Evolutionary conservation across 35 echinoderm and acorn worm species (phyloP), one percentile per base, ranked within the genome.

Genomic region (Ptychodera flava): DNA sequence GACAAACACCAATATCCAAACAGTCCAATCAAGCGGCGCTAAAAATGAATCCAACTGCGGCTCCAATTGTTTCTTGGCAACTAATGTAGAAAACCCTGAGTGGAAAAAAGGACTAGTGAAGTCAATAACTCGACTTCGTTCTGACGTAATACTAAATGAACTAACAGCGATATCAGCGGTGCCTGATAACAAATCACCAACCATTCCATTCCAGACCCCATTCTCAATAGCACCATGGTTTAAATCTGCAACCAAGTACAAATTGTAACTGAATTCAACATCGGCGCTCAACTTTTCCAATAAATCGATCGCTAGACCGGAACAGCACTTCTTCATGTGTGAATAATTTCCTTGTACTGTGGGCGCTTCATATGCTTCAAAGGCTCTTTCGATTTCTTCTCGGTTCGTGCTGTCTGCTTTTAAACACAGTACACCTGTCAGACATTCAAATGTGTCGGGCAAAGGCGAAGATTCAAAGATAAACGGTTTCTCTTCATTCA

Each of bases 401-500:
- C 84, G 34, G 53, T 86, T 75, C 31, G 15, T 82, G 35, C 86
- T 81, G 31, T 36, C 82, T 22, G 79, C 84, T 37, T 86, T 35
- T 0, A 91, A 79, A 52, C 89, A 91, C 77, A 81, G 35, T 0
- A 38, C 78, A 30, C 89, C 89, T 22, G 89, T 91, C 22, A 85
- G 28, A 32, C 89, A 91, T 30, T 86, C 89, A 34, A 35, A 78
- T 0, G 85, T 37, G 15, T 30, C 35, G 16, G 31, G 64, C 28
- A 15, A 45, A 16, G 89, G 16, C 29, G 45, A 33, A 31, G 75
- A 34, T 83, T 76, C 85, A 53, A 86, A 91, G 34, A 91, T 86
- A 80, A 91, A 91, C 53, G 89, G 89, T 27, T 91, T 91, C 80
- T 91, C 89, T 34, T 78, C 85, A 80, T 91, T 91, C n/a, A 84